A percentile compares a stretch with the other conserved stretches of the same genome.
Conservation (phyloP, 2,797 vertebrate species). For the Saguinus oedipus region DNA sequence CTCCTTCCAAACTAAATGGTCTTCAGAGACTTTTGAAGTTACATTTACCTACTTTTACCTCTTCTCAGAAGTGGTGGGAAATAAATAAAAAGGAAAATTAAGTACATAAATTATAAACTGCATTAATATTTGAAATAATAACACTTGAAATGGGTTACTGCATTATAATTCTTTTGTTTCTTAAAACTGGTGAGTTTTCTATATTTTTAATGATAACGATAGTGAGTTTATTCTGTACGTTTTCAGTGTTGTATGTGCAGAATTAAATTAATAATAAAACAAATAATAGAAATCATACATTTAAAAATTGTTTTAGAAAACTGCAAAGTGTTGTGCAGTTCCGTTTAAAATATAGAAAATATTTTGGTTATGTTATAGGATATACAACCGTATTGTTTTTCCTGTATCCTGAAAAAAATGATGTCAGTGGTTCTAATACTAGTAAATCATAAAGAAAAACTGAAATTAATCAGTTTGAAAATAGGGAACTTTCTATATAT, state of each 20-base stretch:
- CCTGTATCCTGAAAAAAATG: neutral
- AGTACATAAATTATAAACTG: neutral
- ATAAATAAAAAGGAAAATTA: neutral
- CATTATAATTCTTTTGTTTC: neutral
- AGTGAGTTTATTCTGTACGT: neutral
- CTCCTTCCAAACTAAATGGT: neutral
- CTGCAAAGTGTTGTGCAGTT: neutral
- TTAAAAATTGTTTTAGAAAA: neutral
- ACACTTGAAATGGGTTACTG: neutral
- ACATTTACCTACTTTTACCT: neutral
- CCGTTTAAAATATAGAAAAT: neutral
- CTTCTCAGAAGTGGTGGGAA: neutral
- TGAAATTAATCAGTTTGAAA: constrained; percentile 39
- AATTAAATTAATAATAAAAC: neutral
- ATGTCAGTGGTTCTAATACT: neutral
- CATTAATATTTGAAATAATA: neutral
- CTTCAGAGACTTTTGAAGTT: neutral
- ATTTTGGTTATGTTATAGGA: neutral
- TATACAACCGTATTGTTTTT: neutral
- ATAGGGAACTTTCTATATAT: neutral
- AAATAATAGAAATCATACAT: neutral
- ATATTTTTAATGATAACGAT: neutral
- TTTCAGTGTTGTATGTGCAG: neutral
- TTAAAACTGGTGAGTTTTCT: neutral
- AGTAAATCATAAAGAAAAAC: neutral